Evolutionary conservation across 2,888 invertebrate genomes (phyloP).

Genomic region (Stenchaetothrips biformis): DNA sequence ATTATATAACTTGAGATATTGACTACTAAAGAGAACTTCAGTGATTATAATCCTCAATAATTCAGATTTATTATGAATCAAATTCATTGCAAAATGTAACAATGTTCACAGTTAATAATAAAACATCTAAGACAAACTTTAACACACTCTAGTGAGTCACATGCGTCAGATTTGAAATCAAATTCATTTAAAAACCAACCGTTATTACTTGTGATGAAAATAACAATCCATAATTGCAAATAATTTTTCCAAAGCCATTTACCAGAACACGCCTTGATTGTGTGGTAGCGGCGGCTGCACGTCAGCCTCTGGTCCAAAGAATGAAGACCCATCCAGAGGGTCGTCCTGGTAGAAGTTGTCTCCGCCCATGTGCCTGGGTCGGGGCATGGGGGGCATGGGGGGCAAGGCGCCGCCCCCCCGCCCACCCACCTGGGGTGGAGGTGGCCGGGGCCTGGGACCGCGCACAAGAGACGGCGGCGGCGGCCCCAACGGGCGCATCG

Average conservation of each 20-base stretch:
- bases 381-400: background rate
- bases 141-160: background rate
- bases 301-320: constrained; percentile 3
- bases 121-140: background rate
- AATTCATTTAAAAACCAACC: background rate
- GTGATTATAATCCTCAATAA: background rate
- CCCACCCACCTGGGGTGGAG: background rate
- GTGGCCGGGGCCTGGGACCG: background rate
- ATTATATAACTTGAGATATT: background rate
- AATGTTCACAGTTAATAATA: background rate
- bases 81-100: background rate
- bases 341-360: constrained; percentile 14
- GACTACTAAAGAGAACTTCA: background rate
- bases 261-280: background rate
- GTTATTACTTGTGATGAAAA: background rate
- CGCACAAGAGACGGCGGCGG: background rate
- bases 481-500: background rate
- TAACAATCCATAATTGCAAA: too few species aligned
- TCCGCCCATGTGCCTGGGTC: background rate
- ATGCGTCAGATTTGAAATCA: background rate
- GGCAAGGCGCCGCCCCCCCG: background rate
- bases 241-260: background rate
- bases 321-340: background rate
- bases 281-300: background rate
- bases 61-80: background rate